phyloP scores from a whole-genome alignment of 2,797 vertebrate genomes.

The Zenarchopterus dispar region DNA sequence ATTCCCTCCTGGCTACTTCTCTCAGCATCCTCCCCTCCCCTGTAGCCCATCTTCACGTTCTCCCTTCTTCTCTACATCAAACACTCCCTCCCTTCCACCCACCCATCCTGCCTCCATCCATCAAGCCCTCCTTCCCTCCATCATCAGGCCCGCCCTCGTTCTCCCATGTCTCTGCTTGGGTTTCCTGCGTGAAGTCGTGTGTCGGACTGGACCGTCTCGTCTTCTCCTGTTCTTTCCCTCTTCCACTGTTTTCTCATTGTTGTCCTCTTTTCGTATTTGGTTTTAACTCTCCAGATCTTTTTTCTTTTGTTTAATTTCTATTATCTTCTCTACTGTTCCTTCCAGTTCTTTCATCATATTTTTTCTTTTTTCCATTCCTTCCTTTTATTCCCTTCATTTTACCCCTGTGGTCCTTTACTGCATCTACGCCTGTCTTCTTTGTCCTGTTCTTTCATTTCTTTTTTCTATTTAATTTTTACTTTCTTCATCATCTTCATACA shows the following conservation, averaged over 20 bases:
- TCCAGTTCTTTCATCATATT: background rate
- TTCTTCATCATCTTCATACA: background rate
- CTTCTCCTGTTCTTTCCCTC: no score
- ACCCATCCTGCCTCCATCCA: slow-evolving; percentile 26
- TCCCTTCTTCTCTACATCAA: slow-evolving; percentile 42
- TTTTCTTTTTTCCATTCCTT: background rate
- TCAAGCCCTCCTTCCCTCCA: slow-evolving; percentile 32
- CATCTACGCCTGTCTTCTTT: background rate
- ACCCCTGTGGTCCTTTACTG: background rate
- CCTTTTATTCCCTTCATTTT: background rate
- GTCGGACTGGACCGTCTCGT: slow-evolving; percentile 18
- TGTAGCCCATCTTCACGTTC: slow-evolving; percentile 47
- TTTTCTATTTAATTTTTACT: background rate
- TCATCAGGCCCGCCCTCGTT: slow-evolving; percentile 9
- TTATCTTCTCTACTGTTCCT: background rate
- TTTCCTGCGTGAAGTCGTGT: slow-evolving; percentile 37
- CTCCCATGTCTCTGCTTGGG: slow-evolving; percentile 23
- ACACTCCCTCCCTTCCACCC: slow-evolving; percentile 25
- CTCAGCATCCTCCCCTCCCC: slow-evolving; percentile 61
- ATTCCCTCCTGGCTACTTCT: slow-evolving; percentile 74
- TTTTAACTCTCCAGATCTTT: background rate
- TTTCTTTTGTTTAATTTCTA: background rate
- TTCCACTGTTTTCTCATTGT: no score
- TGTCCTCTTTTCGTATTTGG: no score
- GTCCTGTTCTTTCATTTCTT: no score